A percentile compares a stretch with the other conserved stretches of the same genome.
Evolutionary conservation across 2,113 vertebrate species (phyloP).

Genomic region (Pollimyrus isidori): DNA sequence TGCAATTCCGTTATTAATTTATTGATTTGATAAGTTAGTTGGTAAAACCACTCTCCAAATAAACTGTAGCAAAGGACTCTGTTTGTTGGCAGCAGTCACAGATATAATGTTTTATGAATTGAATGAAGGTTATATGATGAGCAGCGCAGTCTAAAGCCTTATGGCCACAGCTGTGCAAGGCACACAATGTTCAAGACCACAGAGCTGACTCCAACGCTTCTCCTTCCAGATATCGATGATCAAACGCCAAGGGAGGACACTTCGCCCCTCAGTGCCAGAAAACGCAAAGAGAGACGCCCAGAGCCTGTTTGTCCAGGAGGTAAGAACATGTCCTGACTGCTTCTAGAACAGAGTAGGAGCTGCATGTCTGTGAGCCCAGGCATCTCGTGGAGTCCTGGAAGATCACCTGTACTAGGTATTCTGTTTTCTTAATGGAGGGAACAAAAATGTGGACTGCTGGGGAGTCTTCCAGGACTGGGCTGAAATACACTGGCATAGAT

Average conservation of each 20-base stretch:
- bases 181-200: neutral
- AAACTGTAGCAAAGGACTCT: neutral
- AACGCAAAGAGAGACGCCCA: conserved; percentile 83
- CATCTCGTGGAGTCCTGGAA: neutral
- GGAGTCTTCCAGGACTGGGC: neutral
- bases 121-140: neutral
- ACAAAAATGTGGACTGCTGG: neutral
- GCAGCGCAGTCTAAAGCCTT: neutral
- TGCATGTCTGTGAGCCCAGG: neutral
- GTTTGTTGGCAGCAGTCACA: neutral
- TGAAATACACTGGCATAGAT: neutral
- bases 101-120: neutral
- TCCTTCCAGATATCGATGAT: conserved; percentile 71
- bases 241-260: conserved; percentile 78
- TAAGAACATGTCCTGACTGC: conserved; percentile 42
- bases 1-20: neutral
- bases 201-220: conserved; percentile 12
- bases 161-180: neutral
- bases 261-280: conserved; percentile 78
- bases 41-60: neutral
- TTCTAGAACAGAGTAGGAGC: neutral
- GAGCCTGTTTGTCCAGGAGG: conserved; percentile 93
- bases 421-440: neutral
- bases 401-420: neutral
- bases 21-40: neutral